These are phyloP conservation scores for Parus major DNA, from an alignment of 2,113 vertebrate species.

Conservation along the genomic window DNA sequence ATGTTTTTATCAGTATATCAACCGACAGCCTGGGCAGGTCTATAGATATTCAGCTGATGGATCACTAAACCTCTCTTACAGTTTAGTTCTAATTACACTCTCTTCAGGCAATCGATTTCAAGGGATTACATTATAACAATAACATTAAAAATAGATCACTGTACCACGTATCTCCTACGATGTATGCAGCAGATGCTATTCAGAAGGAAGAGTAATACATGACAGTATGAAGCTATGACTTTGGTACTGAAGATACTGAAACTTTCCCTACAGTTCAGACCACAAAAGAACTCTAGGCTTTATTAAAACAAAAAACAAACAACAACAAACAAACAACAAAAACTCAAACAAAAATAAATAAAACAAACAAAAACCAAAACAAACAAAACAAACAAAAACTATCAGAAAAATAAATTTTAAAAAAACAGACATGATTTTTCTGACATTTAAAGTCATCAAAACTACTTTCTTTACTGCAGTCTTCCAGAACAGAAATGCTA, in stretches of 20 bases:
- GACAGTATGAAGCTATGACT: neutral
- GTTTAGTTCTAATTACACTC: neutral
- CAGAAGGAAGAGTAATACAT: neutral
- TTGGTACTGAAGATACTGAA: neutral
- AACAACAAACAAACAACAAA: neutral
- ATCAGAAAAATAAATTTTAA: neutral
- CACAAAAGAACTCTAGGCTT: neutral
- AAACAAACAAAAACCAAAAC: neutral
- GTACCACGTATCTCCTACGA: neutral
- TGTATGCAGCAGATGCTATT: neutral
- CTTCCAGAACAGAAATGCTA: neutral
- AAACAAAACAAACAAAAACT: neutral
- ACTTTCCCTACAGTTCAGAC: neutral
- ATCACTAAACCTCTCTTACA: neutral
- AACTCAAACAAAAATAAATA: too few relatives aligned
- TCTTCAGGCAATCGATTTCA: neutral
- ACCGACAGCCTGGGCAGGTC: neutral
- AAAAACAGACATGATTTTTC: neutral
- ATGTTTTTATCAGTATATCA: neutral
- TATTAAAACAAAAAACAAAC: neutral
- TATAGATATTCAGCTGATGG: neutral
- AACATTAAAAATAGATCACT: neutral
- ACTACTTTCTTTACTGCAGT: neutral
- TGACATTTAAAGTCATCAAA: neutral
- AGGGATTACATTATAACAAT: neutral